A percentile compares a stretch with the other conserved stretches of the same genome.
These are phyloP conservation scores for Telmatochromis sp. DNA, from an alignment of 2,113 vertebrate species.

Conservation along the genomic window DNA sequence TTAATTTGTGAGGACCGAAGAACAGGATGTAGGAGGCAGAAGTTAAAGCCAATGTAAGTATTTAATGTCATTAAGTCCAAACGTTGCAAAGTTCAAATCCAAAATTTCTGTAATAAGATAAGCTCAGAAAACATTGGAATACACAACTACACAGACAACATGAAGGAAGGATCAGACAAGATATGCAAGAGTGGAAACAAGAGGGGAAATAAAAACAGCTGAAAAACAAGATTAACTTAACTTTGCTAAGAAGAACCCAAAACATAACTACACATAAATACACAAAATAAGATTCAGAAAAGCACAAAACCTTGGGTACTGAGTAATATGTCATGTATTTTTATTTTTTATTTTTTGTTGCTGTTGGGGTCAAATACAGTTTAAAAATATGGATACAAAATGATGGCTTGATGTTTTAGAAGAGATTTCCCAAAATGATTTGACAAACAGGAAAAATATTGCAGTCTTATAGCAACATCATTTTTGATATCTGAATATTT, in stretches of 20 bases:
- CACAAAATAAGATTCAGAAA: not conserved
- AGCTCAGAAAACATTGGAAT: not conserved
- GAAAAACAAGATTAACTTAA: not conserved
- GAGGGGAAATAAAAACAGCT: not conserved
- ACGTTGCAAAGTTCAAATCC: not conserved
- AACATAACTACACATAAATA: not conserved
- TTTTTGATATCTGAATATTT: not conserved
- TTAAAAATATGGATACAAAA: not conserved
- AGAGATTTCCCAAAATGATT: not conserved
- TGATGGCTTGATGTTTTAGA: not conserved
- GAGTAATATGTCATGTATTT: not conserved
- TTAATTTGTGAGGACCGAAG: rapidly evolving
- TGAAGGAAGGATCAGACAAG: not conserved
- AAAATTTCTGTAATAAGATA: not conserved
- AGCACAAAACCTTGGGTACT: not conserved
- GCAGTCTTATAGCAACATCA: not conserved
- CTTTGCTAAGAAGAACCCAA: not conserved
- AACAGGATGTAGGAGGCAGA: not conserved
- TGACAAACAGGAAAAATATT: not conserved
- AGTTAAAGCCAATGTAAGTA: not conserved
- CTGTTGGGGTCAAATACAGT: no score
- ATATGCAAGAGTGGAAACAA: not conserved
- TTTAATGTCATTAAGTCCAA: not conserved
- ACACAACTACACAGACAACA: not conserved
- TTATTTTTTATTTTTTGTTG: not conserved